Base-by-base conservation (phyloP, 2,797 vertebrate genomes). In the Chaenodraco wilsoni region DNA sequence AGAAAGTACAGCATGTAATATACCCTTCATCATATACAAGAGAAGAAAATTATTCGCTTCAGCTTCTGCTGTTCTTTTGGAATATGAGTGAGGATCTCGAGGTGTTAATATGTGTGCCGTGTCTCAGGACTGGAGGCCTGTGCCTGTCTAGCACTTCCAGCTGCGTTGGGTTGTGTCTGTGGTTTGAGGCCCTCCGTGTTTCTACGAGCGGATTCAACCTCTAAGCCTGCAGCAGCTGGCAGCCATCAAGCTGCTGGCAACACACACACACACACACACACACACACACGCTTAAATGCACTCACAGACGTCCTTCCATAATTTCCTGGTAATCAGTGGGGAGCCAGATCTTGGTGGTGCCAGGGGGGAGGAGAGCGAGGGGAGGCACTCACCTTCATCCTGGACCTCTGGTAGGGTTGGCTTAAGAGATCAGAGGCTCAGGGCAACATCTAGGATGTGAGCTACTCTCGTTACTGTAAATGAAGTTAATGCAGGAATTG, bases 171-270 rank as follows among this genome's bases (percentile, higher is more conserved):
- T 88, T 89, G 84, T 74, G 83, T 89, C 88, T 92, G 89, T 89
- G 90, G 90, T 92, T 91, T 84, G 85, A 88, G 90, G 88, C 85
- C 83, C 89, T 89, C 90, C 37, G 63, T 76, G 87, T 89, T 88
- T 83, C 88, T 85, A 79, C 40, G 83, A 86, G 84, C 85, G 57
- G 84, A 89, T 87, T 90, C 85, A 89, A 89, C 86, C 88, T 87
- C 88, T 87, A 84, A 83, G 88, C 76, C 87, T 83, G 84, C 81
- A 89, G 85, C 91, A 93, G 90, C 90, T 92, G 92, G 90, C 89
- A 91, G 90, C 84, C 87, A 92, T 92, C 90, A 93, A 82, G 85
- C 81, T 83, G 83, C 87, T 88, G 85, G 87, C 88, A 86, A 67
- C 74, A 40, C 84, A 3, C 73, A 40, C 51, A 65, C 80, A 78